A percentile compares a stretch with the other conserved stretches of the same genome.
phyloP scores from a whole-genome alignment of 1,140 invertebrate genomes.

The Eupeodes corollae region DNA sequence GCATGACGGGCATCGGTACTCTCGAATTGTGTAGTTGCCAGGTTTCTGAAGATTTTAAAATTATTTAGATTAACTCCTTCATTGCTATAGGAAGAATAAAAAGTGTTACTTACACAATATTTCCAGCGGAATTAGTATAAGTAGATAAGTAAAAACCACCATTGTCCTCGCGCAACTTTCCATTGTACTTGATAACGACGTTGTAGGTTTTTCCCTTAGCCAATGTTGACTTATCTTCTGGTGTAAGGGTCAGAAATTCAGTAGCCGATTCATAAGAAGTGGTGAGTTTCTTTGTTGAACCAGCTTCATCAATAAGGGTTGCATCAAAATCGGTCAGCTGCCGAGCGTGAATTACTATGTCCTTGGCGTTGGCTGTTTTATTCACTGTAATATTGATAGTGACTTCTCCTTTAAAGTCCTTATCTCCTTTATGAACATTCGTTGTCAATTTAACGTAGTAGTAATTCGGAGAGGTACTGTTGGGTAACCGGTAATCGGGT shows the following conservation, averaged over 20 bases:
- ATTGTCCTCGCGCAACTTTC: slow-evolving; percentile 45
- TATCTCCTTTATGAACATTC: slow-evolving; percentile 41
- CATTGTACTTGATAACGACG: slow-evolving; percentile 42
- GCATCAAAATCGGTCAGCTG: slow-evolving; percentile 19
- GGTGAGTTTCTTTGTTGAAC: slow-evolving; percentile 1
- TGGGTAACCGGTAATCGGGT: slow-evolving; percentile 45
- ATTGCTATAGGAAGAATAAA: too few relatives aligned
- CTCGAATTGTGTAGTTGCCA: slow-evolving; percentile 71
- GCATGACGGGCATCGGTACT: slow-evolving; percentile 65
- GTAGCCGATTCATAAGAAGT: slow-evolving; percentile 9
- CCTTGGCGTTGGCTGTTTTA: slow-evolving; percentile 13
- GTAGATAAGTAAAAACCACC: slow-evolving; percentile 71
- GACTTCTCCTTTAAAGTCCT: slow-evolving; percentile 45
- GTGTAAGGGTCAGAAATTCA: slow-evolving; percentile 25
- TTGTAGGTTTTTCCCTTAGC: slow-evolving; percentile 22
- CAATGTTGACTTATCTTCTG: slow-evolving; percentile 18
- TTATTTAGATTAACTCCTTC: too few relatives aligned
- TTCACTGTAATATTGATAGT: slow-evolving; percentile 40
- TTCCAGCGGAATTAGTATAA: slow-evolving; percentile 45
- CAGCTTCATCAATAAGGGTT: slow-evolving; percentile 8
- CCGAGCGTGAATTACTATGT: slow-evolving; percentile 41
- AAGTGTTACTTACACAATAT: slow-evolving; percentile 20
- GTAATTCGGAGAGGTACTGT: slow-evolving; percentile 44
- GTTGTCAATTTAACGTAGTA: slow-evolving; percentile 53
- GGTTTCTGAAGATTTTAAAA: slow-evolving; percentile 12